Evolutionary conservation across 1,140 invertebrate species (phyloP).

Genomic region (Adoxophyes honmai): DNA sequence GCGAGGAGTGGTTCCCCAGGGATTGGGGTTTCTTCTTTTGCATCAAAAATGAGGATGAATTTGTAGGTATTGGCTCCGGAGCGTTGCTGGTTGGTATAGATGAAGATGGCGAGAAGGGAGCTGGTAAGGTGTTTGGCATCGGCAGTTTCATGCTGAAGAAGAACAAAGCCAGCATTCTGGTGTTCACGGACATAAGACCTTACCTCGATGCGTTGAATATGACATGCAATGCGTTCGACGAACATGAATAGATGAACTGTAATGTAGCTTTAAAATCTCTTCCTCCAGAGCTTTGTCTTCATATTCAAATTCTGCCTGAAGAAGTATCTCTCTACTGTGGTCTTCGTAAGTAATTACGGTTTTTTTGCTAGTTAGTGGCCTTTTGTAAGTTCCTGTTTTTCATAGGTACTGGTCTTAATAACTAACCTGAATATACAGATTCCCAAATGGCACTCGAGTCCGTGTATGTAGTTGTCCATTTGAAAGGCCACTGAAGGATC

Average conservation of each 20-base stretch:
- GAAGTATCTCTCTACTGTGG: too few species aligned
- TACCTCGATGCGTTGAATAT: background rate
- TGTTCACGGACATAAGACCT: constrained; percentile 22
- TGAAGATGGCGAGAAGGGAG: too few species aligned
- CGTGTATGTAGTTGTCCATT: constrained; percentile 64
- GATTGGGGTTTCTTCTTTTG: constrained; percentile 27
- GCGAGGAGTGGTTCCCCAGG: constrained; percentile 22
- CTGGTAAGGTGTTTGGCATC: constrained; percentile 17
- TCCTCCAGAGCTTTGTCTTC: too few species aligned
- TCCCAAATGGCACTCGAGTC: constrained; percentile 57
- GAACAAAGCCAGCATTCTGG: constrained; percentile 18
- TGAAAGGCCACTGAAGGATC: constrained; percentile 54
- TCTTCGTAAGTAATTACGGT: too few species aligned
- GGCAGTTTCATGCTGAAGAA: constrained; percentile 19
- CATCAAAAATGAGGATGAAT: constrained; percentile 20
- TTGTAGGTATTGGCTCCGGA: constrained; percentile 12
- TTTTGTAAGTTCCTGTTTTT: too few species aligned
- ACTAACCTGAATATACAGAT: constrained; percentile 63
- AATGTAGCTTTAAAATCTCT: too few species aligned
- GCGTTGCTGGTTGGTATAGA: background rate
- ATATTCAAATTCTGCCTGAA: too few species aligned
- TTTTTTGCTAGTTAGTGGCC: too few species aligned
- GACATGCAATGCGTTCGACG: too few species aligned
- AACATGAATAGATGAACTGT: too few species aligned
- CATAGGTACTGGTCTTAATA: too few species aligned